Evolutionary conservation across 2,888 invertebrate genomes (phyloP), one percentile per base, ranked within the genome.

Genomic region (Drosophila mercatorum): DNA sequence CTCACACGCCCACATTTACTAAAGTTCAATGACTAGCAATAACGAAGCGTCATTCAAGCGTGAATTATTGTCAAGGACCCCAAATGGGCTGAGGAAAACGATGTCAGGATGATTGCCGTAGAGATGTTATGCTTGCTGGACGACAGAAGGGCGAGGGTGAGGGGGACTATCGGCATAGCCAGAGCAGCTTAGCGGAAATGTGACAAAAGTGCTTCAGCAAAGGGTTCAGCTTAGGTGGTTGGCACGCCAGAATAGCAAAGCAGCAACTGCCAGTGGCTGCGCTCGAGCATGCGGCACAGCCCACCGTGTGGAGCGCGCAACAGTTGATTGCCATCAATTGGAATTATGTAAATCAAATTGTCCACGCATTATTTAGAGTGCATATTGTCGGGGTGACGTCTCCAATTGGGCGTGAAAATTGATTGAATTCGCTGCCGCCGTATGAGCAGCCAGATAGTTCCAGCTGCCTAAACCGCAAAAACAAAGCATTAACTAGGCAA

Each of bases 1-100:
- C 53, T 46, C 34, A 59, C 52, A 76, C 65, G 63, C 76, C 69
- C 74, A 80, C 73, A 71, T 70, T 79, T 68, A 67, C 70, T 81
- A 61, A 89, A 85, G 89, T 89, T 83, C 84, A 89, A 84, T 86
- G 89, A 89, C 89, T 85, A 89, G 71, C 79, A 75, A 81, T 75
- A 81, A 73, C 70, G 73, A 59, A 73, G 72, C 79, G 65, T 66
- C 68, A 89, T 75, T 87, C 75, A 78, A 74, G 85, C 87, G 84
- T 85, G 67, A 87, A 84, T 79, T 83, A 79, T 88, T 83, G 72
- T 62, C 70, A 72, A 72, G 73, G 65, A 68, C 55, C 80, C 58
- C 61, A 71, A 75, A 75, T 52, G 70, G 57, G 51, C 40, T 40
- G 47, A 57, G 49, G n/a, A 46, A 57, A 63, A 55, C 34, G 43